phyloP scores from a whole-genome alignment of 1,140 invertebrate genomes.

The Coptotermes formosanus region DNA sequence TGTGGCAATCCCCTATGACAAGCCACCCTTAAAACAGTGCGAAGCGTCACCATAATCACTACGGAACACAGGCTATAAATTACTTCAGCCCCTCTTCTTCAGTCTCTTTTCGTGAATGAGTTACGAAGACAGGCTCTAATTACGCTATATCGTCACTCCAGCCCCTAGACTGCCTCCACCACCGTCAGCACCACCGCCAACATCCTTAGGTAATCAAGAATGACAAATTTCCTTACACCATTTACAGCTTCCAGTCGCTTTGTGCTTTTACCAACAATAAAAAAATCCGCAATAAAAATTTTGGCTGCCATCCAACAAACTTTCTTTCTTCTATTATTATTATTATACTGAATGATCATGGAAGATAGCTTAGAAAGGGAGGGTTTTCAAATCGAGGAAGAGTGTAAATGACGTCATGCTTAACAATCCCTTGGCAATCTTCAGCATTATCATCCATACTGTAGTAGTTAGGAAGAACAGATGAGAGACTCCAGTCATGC shows the following conservation, averaged over 20 bases:
- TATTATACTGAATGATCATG: background rate
- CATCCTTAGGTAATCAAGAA: background rate
- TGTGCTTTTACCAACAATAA: background rate
- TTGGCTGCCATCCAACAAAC: background rate
- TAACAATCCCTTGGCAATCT: constrained; percentile 15
- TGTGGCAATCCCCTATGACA: background rate
- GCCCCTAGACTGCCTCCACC: background rate
- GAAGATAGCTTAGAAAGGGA: background rate
- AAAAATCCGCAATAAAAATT: constrained; percentile 7
- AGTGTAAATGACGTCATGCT: constrained; percentile 18
- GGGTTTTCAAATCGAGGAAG: background rate
- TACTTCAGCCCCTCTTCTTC: constrained; percentile 3
- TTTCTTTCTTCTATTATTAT: constrained; percentile 6
- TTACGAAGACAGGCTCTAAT: constrained; percentile 11
- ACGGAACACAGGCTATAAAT: background rate
- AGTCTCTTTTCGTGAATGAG: background rate
- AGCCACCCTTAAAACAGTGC: background rate
- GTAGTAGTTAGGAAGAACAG: background rate
- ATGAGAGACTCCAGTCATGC: constrained; percentile 3
- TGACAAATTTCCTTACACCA: constrained; percentile 18
- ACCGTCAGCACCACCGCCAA: background rate
- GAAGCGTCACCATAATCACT: background rate
- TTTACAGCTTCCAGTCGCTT: constrained; percentile 17
- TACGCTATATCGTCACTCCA: background rate
- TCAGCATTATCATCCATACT: background rate